These are phyloP conservation scores for Cotesia glomerata DNA, from an alignment of 1,140 invertebrate genomes.

Conservation along the genomic window DNA sequence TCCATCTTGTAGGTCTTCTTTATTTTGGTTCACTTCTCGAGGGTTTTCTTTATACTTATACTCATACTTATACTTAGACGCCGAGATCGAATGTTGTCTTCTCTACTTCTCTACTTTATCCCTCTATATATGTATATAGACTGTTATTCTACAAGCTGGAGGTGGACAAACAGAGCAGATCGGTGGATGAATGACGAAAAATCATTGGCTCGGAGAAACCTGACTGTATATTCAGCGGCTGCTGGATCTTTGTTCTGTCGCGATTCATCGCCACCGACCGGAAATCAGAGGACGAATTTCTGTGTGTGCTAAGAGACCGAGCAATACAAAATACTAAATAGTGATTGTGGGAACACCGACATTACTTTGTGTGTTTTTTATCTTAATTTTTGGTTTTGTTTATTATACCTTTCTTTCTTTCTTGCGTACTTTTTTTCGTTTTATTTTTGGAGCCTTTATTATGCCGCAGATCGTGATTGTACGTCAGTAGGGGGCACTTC, in stretches of 20 bases:
- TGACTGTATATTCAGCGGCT: neutral
- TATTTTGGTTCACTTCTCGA: neutral
- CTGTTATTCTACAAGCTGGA: neutral
- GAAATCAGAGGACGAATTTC: conserved; percentile 12
- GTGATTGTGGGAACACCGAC: conserved; percentile 5
- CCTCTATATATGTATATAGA: no score
- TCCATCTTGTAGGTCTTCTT: conserved; percentile 1
- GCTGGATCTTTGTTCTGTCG: conserved; percentile 28
- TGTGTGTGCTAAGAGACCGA: neutral
- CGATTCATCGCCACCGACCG: conserved; percentile 23
- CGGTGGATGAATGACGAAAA: conserved; percentile 4
- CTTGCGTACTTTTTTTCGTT: neutral
- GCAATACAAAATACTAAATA: neutral
- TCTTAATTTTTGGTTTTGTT: neutral
- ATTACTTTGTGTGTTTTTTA: neutral
- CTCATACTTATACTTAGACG: no score
- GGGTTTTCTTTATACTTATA: neutral
- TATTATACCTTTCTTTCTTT: neutral
- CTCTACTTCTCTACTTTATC: no score
- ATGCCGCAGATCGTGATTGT: conserved; percentile 12
- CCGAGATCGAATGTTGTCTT: neutral
- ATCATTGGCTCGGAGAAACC: neutral
- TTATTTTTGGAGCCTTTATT: conserved; percentile 1
- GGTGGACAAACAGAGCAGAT: neutral
- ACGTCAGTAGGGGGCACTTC: neutral